phyloP scores from a whole-genome alignment of 2,113 vertebrate genomes.

The Ictalurus furcatus region DNA sequence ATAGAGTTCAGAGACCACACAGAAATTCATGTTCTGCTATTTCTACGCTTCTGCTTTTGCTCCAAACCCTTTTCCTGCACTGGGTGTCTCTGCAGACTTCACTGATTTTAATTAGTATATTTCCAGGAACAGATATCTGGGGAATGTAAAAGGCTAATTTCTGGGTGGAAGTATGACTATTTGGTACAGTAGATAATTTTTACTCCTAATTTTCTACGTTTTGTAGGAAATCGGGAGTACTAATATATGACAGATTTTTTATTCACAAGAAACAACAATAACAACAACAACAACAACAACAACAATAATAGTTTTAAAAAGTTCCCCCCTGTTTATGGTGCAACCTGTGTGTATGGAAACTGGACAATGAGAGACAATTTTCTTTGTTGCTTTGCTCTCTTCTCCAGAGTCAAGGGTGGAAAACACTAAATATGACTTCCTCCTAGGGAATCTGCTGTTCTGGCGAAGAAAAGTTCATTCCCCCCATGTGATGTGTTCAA shows the following conservation, averaged over 20 bases:
- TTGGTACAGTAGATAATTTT: not conserved
- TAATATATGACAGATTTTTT: not conserved
- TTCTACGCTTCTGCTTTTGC: conserved; percentile 22
- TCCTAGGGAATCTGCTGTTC: not conserved
- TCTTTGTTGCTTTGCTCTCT: not conserved
- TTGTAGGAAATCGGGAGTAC: not conserved
- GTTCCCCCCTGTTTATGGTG: not conserved
- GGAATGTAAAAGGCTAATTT: not conserved
- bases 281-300: not conserved
- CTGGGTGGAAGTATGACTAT: not conserved
- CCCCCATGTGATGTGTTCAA: not conserved
- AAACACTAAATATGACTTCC: not conserved
- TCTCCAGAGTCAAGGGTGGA: not conserved
- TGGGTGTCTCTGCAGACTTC: not conserved
- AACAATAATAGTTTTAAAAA: not conserved
- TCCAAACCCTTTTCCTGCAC: not conserved
- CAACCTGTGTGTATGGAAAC: not conserved
- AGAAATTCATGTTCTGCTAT: conserved; percentile 24
- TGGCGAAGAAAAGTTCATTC: conserved; percentile 5
- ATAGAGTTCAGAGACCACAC: conserved; percentile 40
- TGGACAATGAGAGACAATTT: not conserved
- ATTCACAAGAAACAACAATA: not conserved
- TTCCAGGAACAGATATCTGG: conserved; percentile 21
- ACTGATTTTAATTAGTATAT: conserved; percentile 10
- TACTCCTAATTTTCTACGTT: not conserved